Percentiles rank a stretch among this genome's conserved stretches.
Evolutionary conservation across 2,888 invertebrate species (phyloP).

Genomic region (Lysandra coridon): DNA sequence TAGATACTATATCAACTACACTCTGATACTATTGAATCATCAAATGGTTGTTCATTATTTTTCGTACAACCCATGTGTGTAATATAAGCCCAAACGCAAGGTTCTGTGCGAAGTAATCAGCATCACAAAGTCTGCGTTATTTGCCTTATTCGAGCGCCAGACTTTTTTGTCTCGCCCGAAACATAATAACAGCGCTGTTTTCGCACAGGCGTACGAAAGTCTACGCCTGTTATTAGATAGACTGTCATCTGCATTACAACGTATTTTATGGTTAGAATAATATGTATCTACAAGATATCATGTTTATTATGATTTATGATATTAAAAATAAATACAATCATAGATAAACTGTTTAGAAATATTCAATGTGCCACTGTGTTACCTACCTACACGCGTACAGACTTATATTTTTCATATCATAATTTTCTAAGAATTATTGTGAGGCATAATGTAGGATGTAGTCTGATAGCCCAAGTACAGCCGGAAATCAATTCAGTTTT

Average conservation of each 20-base stretch:
- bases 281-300: too few relatives aligned
- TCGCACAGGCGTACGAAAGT: neutral
- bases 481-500: constrained; percentile 31
- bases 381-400: neutral
- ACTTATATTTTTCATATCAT: neutral
- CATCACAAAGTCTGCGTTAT: neutral
- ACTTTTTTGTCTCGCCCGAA: neutral
- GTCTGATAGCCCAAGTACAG: constrained; percentile 17
- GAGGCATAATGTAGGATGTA: neutral
- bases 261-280: neutral
- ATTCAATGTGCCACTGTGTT: neutral
- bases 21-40: too few relatives aligned
- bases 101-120: neutral
- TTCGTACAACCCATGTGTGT: neutral
- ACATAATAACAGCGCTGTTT: neutral
- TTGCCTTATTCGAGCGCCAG: neutral
- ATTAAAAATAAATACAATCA: too few relatives aligned
- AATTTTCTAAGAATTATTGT: neutral
- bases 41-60: neutral
- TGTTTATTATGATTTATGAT: too few relatives aligned
- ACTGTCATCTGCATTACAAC: neutral
- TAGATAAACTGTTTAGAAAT: too few relatives aligned
- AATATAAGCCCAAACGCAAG: neutral
- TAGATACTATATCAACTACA: too few relatives aligned
- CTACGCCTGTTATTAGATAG: neutral